Conservation (phyloP, 2,888 invertebrate genomes). For the Hedya salicella region DNA sequence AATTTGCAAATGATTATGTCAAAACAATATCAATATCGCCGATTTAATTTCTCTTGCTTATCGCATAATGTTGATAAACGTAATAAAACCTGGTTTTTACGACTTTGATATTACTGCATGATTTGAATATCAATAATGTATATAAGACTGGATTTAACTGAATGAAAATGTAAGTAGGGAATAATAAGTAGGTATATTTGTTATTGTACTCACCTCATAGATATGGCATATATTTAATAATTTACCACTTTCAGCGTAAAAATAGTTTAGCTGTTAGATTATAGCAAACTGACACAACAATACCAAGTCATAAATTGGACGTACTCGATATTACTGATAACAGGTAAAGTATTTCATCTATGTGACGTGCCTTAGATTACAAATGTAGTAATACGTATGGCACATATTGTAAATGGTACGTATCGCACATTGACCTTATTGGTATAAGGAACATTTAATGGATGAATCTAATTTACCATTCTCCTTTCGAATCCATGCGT, state of each 20-base stretch:
- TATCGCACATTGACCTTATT: neutral
- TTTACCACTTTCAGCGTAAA: neutral
- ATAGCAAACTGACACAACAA: constrained; percentile 1
- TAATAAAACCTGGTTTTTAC: neutral
- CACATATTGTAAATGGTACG: neutral
- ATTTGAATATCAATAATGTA: neutral
- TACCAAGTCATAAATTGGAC: neutral
- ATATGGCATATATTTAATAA: neutral
- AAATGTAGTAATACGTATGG: neutral
- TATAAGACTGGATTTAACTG: neutral
- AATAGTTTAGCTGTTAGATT: neutral
- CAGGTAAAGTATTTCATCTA: neutral
- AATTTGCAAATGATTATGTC: constrained; percentile 4
- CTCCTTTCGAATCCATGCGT: constrained; percentile 11
- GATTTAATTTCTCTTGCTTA: neutral
- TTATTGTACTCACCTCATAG: neutral
- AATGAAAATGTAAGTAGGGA: neutral
- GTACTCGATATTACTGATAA: constrained; percentile 13
- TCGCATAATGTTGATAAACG: neutral
- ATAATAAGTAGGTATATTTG: neutral
- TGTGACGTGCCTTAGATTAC: constrained; percentile 2
- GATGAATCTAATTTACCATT: neutral
- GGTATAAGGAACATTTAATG: neutral
- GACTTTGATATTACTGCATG: neutral
- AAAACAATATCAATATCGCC: neutral